These are phyloP conservation scores for Gymnothorax reevesii DNA, from an alignment of 2,797 vertebrate genomes.

Conservation along the genomic window DNA sequence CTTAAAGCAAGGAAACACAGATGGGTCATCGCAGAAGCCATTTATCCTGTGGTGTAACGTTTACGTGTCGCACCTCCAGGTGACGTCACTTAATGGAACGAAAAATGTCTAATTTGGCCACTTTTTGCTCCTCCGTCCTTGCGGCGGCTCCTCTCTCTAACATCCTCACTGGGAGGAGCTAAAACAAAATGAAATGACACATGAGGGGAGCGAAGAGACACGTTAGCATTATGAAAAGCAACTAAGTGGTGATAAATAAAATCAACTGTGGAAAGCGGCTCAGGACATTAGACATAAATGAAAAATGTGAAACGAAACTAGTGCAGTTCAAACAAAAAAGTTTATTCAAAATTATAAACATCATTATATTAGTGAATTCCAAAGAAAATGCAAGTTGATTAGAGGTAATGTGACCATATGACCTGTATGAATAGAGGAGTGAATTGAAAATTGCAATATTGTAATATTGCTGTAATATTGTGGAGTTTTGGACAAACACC, in stretches of 20 bases:
- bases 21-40: too few relatives aligned
- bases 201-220: background rate
- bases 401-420: background rate
- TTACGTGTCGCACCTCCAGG: too few relatives aligned
- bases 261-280: too few relatives aligned
- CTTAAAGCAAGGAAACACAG: too few relatives aligned
- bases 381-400: background rate
- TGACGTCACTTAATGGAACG: too few relatives aligned
- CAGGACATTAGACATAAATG: too few relatives aligned
- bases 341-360: background rate
- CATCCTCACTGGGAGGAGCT: too few relatives aligned
- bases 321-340: background rate
- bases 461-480: background rate
- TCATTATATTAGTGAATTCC: background rate
- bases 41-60: too few relatives aligned
- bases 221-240: background rate
- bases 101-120: too few relatives aligned
- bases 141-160: too few relatives aligned
- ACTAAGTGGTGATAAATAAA: background rate
- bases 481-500: background rate
- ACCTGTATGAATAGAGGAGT: background rate
- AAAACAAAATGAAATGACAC: background rate
- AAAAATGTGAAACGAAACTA: background rate
- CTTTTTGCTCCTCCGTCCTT: too few relatives aligned
- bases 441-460: background rate